Conservation (phyloP, 2,113 vertebrate species). For the Paratilapia polleni region DNA sequence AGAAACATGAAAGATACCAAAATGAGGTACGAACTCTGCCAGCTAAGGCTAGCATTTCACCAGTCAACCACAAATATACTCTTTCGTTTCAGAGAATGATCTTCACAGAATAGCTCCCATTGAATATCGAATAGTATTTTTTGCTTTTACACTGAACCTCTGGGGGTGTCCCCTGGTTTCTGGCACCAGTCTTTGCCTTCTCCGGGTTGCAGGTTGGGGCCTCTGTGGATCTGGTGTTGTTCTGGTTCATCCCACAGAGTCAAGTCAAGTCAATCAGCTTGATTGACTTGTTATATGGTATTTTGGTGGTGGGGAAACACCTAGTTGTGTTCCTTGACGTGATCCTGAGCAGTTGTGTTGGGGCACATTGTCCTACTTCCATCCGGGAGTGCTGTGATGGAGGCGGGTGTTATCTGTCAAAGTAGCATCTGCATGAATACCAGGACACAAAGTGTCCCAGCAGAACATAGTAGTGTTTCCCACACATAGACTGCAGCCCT, state of each 20-base stretch:
- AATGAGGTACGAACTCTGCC: background rate
- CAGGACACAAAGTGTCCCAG: too few species aligned
- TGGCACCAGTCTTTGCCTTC: background rate
- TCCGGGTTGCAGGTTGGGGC: background rate
- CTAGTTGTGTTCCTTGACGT: background rate
- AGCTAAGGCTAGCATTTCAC: fast-evolving
- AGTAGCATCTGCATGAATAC: fast-evolving
- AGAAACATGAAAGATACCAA: background rate
- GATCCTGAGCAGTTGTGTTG: too few species aligned
- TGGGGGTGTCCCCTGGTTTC: background rate
- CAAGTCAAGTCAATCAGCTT: too few species aligned
- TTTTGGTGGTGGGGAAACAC: background rate
- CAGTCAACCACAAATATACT: background rate
- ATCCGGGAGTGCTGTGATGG: background rate
- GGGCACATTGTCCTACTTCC: too few species aligned
- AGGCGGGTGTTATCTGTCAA: background rate
- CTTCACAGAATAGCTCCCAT: background rate
- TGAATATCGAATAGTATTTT: fast-evolving
- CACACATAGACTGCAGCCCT: too few species aligned
- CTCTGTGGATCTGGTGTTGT: too few species aligned
- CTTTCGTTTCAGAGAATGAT: background rate
- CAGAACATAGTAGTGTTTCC: too few species aligned
- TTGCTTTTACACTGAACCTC: fast-evolving
- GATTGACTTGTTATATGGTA: fast-evolving
- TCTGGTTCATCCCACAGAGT: fast-evolving